Conservation (phyloP, 2,888 invertebrate genomes). For the Perizoma flavofasciatum region DNA sequence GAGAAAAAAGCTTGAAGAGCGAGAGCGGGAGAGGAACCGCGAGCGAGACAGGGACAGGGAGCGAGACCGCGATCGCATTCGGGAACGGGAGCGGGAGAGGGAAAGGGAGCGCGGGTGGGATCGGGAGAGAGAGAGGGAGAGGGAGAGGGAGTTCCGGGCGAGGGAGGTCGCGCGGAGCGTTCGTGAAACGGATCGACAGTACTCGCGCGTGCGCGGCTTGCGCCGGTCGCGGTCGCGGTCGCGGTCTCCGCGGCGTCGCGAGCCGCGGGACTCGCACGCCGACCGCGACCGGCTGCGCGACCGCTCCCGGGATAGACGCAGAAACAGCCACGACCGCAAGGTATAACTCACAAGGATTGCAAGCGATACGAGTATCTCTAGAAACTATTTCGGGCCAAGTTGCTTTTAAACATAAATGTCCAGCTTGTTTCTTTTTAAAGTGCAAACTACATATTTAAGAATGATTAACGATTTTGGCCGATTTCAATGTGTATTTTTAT, state of each 20-base stretch:
- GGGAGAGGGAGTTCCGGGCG: constrained; percentile 37
- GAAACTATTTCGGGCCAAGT: too few relatives aligned
- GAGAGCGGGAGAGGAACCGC: constrained; percentile 41
- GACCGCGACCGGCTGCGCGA: constrained; percentile 52
- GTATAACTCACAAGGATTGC: constrained; percentile 38
- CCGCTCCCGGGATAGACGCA: constrained; percentile 40
- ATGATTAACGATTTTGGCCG: too few relatives aligned
- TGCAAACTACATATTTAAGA: too few relatives aligned
- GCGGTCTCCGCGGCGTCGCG: constrained; percentile 15
- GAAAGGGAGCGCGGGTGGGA: constrained; percentile 50
- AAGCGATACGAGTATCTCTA: too few relatives aligned
- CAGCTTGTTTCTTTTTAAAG: too few relatives aligned
- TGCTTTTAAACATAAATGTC: too few relatives aligned
- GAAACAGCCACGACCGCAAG: constrained; percentile 46
- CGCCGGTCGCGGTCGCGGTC: constrained; percentile 16
- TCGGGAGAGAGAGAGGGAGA: constrained; percentile 49
- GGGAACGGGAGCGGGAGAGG: constrained; percentile 46
- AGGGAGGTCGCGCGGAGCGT: constrained; percentile 10
- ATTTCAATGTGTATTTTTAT: too few relatives aligned
- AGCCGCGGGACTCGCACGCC: constrained; percentile 23
- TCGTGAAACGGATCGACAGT: constrained; percentile 16
- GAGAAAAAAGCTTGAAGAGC: constrained; percentile 47
- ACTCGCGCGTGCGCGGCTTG: constrained; percentile 39
- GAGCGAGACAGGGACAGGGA: constrained; percentile 50
- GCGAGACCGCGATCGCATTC: constrained; percentile 50